Evolutionary conservation across 2,888 invertebrate genomes (phyloP), one percentile per base, ranked within the genome.

Genomic region (Drosophila borborema): DNA sequence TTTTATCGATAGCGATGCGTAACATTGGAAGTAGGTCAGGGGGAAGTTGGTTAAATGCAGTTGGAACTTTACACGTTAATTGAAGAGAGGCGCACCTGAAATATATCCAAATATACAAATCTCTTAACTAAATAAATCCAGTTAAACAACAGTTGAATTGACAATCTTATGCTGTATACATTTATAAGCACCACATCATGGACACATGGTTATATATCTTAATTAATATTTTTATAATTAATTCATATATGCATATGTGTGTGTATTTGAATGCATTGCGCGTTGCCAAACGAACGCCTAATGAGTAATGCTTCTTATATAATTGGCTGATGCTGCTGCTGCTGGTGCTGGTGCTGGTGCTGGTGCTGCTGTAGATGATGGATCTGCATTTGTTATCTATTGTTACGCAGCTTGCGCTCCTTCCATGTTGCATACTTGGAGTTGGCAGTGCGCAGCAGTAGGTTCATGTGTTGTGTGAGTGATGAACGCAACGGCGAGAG

Each of bases 361-460:
- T 59, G 63, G 3, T 65, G 68, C 62, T 58, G 56, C 31, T 59
- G 63, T 8, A 36, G 69, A 2, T 60, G 48, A 10, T 59, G 36
- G 34, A 28, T 28, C 28, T 70, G 62, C 68, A 49, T 73, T 72
- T 91, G 92, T 91, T 93, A 93, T 91, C 93, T 91, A 67, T 91
- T 89, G 76, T 91, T 92, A 91, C 95, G 94, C 86, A 94, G 92
- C 90, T 95, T 95, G 69, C 96, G 94, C 81, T 96, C 96, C 91
- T 97, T 97, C 98, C 98, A 98, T 56, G 96, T 94, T 49, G 95
- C 96, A 94, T 96, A 98, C 91, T 98, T 98, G 73, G 96, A 95
- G 92, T 96, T 97, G 14, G 98, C 97, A 0, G 97, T 95, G 91
- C 96, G 96, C 80, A 99, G 94, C 93, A 98, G 95, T 91, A 97